phyloP scores from a whole-genome alignment of 2,797 vertebrate genomes.

The Epinephelus awoara region DNA sequence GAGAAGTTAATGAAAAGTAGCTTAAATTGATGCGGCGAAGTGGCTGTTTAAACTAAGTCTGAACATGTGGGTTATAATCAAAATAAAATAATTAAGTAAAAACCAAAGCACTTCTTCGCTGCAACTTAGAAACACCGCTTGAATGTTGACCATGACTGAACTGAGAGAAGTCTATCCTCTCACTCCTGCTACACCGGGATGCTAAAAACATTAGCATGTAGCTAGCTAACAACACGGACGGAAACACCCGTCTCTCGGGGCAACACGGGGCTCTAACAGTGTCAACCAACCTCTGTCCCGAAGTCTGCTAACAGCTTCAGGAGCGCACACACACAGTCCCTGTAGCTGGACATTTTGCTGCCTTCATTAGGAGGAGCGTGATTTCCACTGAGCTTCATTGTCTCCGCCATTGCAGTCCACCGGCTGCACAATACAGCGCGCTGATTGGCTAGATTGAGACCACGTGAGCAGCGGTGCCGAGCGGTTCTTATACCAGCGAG shows the following conservation, averaged over 20 bases:
- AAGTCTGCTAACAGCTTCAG: conserved; percentile 78
- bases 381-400: conserved; percentile 50
- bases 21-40: background rate
- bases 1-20: background rate
- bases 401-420: conserved; percentile 80
- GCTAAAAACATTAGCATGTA: conserved; percentile 81
- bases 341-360: conserved; percentile 56
- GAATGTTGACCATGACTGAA: conserved; percentile 3
- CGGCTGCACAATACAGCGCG: background rate
- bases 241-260: background rate
- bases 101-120: background rate
- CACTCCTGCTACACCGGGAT: background rate
- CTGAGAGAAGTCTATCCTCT: no score
- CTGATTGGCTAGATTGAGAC: conserved; percentile 74
- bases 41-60: background rate
- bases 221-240: conserved; percentile 5
- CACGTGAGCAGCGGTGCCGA: background rate
- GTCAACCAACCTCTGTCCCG: conserved; percentile 83
- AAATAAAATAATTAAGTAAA: background rate
- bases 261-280: conserved; percentile 3
- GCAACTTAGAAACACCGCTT: background rate
- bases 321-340: conserved; percentile 71
- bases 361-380: conserved; percentile 41
- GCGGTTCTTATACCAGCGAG: no score
- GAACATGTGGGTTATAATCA: background rate